These are phyloP conservation scores for Perizoma flavofasciatum DNA, from an alignment of 2,888 invertebrate species.

Conservation along the genomic window DNA sequence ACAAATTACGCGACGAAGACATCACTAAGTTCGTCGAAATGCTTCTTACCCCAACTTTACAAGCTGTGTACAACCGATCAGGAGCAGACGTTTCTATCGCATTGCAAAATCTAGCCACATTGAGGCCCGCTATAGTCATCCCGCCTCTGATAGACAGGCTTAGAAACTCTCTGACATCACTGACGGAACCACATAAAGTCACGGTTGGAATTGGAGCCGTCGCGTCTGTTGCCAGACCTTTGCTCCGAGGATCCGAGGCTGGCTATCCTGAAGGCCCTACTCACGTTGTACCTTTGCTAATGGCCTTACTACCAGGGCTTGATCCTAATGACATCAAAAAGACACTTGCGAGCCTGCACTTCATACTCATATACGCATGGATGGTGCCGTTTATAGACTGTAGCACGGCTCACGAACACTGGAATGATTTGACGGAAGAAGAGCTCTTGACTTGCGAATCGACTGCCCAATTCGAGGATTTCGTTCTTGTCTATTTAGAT, in stretches of 20 bases:
- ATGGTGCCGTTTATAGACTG: slow-evolving; percentile 94
- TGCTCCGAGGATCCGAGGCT: slow-evolving; percentile 81
- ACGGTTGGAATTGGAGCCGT: slow-evolving; percentile 89
- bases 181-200: slow-evolving; percentile 94
- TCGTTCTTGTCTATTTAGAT: slow-evolving; percentile 93
- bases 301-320: slow-evolving; percentile 93
- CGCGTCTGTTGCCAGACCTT: slow-evolving; percentile 86
- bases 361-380: slow-evolving; percentile 89
- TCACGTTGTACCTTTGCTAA: slow-evolving; percentile 91
- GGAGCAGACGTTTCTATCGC: slow-evolving; percentile 86
- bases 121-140: slow-evolving; percentile 92
- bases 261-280: slow-evolving; percentile 90
- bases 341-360: slow-evolving; percentile 89
- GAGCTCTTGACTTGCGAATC: slow-evolving; percentile 90
- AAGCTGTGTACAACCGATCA: slow-evolving; percentile 90
- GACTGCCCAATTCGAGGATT: slow-evolving; percentile 94
- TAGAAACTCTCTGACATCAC: slow-evolving; percentile 90
- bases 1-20: slow-evolving; percentile 90
- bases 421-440: slow-evolving; percentile 89
- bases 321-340: slow-evolving; percentile 94
- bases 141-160: slow-evolving; percentile 92
- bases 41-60: slow-evolving; percentile 89
- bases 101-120: slow-evolving; percentile 89
- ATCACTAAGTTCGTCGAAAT: slow-evolving; percentile 91
- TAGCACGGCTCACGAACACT: slow-evolving; percentile 88